Evolutionary conservation across 2,797 vertebrate species (phyloP).

Genomic region (Pachyuromys duprasi): DNA sequence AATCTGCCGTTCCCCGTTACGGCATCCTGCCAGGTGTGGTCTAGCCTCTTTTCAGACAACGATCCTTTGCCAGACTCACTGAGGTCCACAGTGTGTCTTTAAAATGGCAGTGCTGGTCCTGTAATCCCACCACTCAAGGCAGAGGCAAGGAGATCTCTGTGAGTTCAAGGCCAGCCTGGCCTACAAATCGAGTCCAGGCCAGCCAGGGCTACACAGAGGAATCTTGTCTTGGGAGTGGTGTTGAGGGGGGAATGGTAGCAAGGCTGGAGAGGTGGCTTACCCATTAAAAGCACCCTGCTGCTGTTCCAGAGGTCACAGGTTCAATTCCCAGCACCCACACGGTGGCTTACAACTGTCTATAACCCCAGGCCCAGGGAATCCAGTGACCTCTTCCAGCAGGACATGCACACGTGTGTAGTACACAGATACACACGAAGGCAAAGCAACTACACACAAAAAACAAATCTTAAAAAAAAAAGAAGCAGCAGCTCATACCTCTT

Average conservation of each 20-base stretch:
- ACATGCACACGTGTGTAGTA: background rate
- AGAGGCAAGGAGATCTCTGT: too few relatives aligned
- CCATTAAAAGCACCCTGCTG: background rate
- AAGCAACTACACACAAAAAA: background rate
- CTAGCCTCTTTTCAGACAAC: background rate
- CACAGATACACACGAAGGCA: background rate
- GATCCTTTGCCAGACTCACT: slow-evolving; percentile 16
- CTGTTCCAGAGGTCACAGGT: background rate
- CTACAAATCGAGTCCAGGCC: background rate
- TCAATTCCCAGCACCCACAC: background rate
- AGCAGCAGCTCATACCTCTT: background rate
- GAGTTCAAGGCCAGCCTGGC: too few relatives aligned
- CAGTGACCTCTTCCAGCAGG: background rate
- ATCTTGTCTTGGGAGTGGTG: background rate
- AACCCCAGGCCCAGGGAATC: background rate
- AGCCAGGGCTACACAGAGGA: background rate
- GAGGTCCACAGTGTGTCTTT: background rate
- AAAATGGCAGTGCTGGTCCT: background rate
- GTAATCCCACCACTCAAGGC: too few relatives aligned
- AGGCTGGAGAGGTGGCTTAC: background rate
- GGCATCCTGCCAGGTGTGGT: background rate
- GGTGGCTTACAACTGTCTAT: background rate
- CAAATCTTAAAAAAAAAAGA: background rate
- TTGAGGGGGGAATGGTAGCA: too few relatives aligned
- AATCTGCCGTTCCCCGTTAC: background rate